These are phyloP conservation scores for Cryptocephalus moraei DNA, from an alignment of 2,888 invertebrate species.

Conservation along the genomic window DNA sequence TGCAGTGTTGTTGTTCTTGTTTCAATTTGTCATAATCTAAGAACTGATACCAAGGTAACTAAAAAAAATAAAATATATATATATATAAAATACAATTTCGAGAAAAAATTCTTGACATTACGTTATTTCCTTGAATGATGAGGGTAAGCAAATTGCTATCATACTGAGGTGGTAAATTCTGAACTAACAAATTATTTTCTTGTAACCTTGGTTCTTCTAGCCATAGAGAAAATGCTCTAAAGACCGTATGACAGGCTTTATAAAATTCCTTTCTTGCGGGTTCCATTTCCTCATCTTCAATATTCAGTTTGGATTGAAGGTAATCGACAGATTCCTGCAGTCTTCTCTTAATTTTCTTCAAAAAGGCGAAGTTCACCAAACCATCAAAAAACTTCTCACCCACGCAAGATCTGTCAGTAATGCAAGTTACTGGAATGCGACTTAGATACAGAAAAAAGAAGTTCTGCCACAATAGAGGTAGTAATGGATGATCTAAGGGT, in stretches of 20 bases:
- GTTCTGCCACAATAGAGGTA: constrained; percentile 65
- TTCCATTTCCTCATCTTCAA: constrained; percentile 30
- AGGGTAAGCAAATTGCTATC: constrained; percentile 52
- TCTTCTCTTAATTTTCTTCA: constrained; percentile 60
- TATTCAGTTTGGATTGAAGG: constrained; percentile 41
- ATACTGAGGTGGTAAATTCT: constrained; percentile 64
- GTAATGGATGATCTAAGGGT: constrained; percentile 54
- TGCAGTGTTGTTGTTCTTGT: constrained; percentile 41
- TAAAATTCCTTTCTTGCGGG: constrained; percentile 24
- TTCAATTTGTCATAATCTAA: constrained; percentile 49
- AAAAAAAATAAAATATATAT: constrained; percentile 4
- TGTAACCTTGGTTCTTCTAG: constrained; percentile 68
- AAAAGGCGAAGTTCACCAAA: constrained; percentile 51
- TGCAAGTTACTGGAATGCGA: constrained; percentile 44
- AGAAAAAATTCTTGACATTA: constrained; percentile 21
- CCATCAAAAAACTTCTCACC: constrained; percentile 68
- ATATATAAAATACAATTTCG: not conserved
- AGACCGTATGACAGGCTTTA: constrained; percentile 27
- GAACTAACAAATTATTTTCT: constrained; percentile 52
- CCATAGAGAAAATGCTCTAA: constrained; percentile 58
- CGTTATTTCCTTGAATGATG: constrained; percentile 50
- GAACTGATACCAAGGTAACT: constrained; percentile 59
- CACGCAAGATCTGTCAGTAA: constrained; percentile 48
- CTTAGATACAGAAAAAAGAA: constrained; percentile 64
- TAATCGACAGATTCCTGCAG: constrained; percentile 52